phyloP scores from a whole-genome alignment of 2,113 vertebrate genomes.

The Paradoxurus hermaphroditus region DNA sequence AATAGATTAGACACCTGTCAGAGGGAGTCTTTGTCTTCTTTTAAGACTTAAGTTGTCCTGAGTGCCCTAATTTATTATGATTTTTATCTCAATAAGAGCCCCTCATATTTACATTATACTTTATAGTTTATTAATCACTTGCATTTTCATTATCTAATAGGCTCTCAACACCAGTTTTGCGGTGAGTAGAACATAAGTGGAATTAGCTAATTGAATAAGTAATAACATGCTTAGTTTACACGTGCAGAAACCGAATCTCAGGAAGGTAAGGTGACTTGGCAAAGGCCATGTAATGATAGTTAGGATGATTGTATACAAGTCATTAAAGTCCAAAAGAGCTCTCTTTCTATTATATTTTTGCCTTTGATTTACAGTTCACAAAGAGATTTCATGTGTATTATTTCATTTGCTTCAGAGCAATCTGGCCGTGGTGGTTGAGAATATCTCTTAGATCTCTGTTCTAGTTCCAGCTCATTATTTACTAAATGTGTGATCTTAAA shows the following conservation, averaged over 20 bases:
- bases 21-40: neutral
- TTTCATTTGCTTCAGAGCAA: neutral
- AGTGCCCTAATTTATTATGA: neutral
- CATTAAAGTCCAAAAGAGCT: neutral
- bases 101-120: neutral
- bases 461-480: neutral
- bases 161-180: neutral
- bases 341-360: neutral
- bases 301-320: neutral
- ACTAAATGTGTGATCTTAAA: neutral
- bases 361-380: neutral
- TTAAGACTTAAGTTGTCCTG: neutral
- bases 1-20: neutral
- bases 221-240: neutral
- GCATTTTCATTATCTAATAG: neutral
- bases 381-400: neutral
- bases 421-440: neutral
- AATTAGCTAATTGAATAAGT: neutral
- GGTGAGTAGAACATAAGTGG: neutral
- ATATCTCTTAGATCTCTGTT: neutral
- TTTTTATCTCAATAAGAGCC: neutral
- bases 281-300: neutral
- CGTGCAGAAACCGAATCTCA: neutral
- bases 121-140: conserved; percentile 6
- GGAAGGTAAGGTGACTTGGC: neutral